phyloP scores from a whole-genome alignment of 2,888 invertebrate species.

The Sipha maydis region DNA sequence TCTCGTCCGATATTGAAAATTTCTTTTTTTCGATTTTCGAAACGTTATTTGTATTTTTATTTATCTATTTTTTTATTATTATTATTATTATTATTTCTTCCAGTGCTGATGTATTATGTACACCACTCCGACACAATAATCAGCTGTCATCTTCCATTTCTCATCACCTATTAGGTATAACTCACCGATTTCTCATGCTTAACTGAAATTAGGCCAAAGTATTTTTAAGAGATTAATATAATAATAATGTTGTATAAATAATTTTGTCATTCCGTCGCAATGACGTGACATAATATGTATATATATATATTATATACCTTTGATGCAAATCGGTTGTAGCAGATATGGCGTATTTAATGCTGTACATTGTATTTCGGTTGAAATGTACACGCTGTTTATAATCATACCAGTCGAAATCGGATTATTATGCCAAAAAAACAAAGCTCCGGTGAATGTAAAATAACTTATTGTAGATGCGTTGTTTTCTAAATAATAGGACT shows the following conservation, averaged over 20 bases:
- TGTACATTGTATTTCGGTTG: background rate
- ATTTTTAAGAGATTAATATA: constrained; percentile 5
- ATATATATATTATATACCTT: no score
- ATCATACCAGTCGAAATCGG: background rate
- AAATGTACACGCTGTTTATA: background rate
- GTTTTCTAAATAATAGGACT: background rate
- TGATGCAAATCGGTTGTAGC: no score
- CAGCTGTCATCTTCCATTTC: background rate
- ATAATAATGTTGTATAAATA: background rate
- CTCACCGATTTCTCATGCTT: background rate
- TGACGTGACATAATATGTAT: background rate
- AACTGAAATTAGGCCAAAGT: constrained; percentile 4
- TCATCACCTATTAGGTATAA: background rate
- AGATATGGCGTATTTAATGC: no score
- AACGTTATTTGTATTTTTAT: background rate
- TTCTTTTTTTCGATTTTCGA: background rate
- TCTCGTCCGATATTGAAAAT: background rate
- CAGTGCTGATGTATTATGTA: background rate
- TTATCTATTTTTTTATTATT: background rate
- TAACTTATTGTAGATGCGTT: no score
- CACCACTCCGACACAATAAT: background rate
- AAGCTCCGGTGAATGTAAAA: background rate
- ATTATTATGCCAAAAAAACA: background rate
- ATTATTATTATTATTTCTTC: background rate
- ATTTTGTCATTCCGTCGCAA: background rate